These are phyloP conservation scores for Drosophila ustulata DNA, from an alignment of 2,888 invertebrate species.

Conservation along the genomic window DNA sequence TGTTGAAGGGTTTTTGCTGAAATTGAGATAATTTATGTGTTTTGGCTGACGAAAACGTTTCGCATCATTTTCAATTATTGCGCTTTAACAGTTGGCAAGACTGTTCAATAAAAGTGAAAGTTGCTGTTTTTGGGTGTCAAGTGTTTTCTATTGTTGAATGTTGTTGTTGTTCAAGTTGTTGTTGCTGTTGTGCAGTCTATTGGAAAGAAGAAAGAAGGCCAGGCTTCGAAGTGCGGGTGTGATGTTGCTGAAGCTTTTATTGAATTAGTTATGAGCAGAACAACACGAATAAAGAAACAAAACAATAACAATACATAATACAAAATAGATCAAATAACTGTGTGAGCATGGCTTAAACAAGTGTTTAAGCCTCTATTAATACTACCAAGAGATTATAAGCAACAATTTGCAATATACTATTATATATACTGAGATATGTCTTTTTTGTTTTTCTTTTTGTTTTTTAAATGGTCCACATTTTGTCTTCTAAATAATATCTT, in stretches of 20 bases:
- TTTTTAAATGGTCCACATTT: conserved; percentile 35
- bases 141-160: conserved; percentile 4
- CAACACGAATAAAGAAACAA: conserved; percentile 19
- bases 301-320: conserved; percentile 1
- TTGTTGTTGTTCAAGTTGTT: neutral
- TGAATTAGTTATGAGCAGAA: conserved; percentile 40
- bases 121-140: conserved; percentile 16
- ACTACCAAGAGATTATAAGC: conserved; percentile 23
- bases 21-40: neutral
- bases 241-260: conserved; percentile 56
- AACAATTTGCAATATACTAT: conserved; percentile 28
- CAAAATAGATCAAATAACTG: conserved; percentile 8
- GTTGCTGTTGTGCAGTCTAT: conserved; percentile 24
- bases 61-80: neutral
- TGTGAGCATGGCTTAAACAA: conserved; percentile 4
- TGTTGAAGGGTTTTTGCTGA: neutral
- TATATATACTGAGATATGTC: conserved; percentile 31
- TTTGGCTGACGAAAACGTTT: neutral
- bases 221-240: conserved; percentile 47
- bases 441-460: conserved; percentile 7
- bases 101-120: conserved; percentile 39
- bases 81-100: neutral
- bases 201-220: conserved; percentile 22
- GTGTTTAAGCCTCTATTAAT: conserved; percentile 25
- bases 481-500: conserved; percentile 11